Percentiles rank a stretch among this genome's conserved stretches.
Conservation (phyloP, 2,888 invertebrate species). For the Odontothrips loti region DNA sequence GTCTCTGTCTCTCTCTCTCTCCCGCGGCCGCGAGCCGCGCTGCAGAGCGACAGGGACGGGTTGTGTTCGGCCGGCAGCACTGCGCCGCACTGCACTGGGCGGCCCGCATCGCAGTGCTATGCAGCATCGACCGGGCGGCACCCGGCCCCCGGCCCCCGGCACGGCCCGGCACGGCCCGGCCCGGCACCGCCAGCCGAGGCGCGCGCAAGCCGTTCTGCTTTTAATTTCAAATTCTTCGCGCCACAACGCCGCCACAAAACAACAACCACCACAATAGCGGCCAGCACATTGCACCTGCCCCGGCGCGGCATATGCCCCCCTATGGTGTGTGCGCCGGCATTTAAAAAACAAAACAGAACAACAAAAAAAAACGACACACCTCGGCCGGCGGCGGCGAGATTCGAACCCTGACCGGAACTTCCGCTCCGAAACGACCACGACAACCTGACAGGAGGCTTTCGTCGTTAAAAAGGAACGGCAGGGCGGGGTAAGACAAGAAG, state of each 20-base stretch:
- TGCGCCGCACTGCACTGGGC: background rate
- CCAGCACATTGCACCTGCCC: background rate
- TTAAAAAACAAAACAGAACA: background rate
- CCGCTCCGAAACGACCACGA: too few relatives aligned
- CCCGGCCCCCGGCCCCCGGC: background rate
- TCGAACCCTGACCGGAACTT: background rate
- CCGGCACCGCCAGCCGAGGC: too few relatives aligned
- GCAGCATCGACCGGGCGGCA: background rate
- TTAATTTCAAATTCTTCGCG: slow-evolving; percentile 2
- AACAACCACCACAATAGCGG: too few relatives aligned
- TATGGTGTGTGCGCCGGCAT: background rate
- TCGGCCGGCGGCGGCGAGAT: background rate
- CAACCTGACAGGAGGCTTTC: too few relatives aligned
- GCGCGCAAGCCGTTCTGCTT: background rate
- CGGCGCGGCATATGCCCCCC: background rate
- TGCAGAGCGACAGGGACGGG: too few relatives aligned
- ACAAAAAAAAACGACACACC: background rate
- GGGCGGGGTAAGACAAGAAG: too few relatives aligned
- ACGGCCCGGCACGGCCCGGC: too few relatives aligned
- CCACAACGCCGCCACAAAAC: too few relatives aligned
- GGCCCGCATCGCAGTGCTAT: background rate
- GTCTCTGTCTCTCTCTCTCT: background rate
- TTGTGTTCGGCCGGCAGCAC: background rate
- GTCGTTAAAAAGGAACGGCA: too few relatives aligned
- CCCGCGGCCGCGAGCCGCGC: background rate